Base-by-base conservation (phyloP, 2,113 vertebrate genomes). In the Archocentrus centrarchus region DNA sequence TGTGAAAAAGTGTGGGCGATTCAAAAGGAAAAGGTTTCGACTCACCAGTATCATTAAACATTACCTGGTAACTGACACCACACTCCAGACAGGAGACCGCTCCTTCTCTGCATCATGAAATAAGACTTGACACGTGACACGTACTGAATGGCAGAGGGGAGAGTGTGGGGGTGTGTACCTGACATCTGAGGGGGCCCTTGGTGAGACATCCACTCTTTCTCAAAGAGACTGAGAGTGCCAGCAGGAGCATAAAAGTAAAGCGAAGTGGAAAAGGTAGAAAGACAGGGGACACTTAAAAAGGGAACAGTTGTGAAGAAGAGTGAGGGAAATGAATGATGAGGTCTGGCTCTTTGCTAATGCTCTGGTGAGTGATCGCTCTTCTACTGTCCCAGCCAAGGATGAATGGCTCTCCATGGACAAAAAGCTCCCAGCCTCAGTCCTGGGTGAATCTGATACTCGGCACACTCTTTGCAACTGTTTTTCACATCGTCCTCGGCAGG, bases 281-380 rank as follows among this genome's bases (percentile, higher is more conserved):
- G 68, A 77, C 24, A 7, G 8, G 47, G 32, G 60, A 59, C 27
- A 61, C 41, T 39, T 39, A 62, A 83, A 85, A 63, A 63, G 70
- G 85, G 79, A 64, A 66, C 53, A 59, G n/a, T 30, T 73, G 66
- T 20, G 27, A 82, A 78, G 50, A 78, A 78, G 58, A 87, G 75
- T 39, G 68, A 81, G 10, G 63, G 41, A 63, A 63, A 70, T 91
- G 79, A 90, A 76, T 87, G 80, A 92, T 82, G 84, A 77, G 77
- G 47, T 87, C 87, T 92, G 86, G 86, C 81, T 86, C 79, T 86
- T 76, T 47, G 41, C 86, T 90, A 90, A 92, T 83, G 85, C 86
- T 87, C 63, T 75, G 73, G 63, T 87, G 87, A 93, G 85, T 59
- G 84, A 92, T 87, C 4, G 15, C 81, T 86, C 82, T 77, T 79